Evolutionary conservation across 2,113 vertebrate genomes (phyloP).

Genomic region (Egretta garzetta): DNA sequence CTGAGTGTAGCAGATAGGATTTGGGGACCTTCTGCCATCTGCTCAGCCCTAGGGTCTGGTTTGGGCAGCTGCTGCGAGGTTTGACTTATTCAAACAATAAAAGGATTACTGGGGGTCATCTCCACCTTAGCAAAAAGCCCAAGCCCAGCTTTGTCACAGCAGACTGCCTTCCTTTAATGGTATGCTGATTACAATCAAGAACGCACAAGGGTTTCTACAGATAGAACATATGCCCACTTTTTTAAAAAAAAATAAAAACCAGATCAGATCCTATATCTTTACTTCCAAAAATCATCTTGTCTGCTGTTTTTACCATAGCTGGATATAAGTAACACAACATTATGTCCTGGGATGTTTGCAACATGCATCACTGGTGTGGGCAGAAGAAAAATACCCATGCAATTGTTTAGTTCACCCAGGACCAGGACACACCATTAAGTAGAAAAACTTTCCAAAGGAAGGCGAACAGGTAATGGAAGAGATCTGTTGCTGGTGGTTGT

Average conservation of each 20-base stretch:
- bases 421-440: neutral
- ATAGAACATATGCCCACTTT: neutral
- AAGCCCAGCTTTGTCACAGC: neutral
- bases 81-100: neutral
- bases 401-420: fast-evolving
- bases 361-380: neutral
- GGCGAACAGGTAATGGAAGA: neutral
- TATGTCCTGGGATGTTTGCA: neutral
- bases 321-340: neutral
- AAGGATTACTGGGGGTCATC: neutral
- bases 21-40: neutral
- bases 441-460: neutral
- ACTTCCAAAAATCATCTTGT: neutral
- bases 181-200: neutral
- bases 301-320: neutral
- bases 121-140: neutral
- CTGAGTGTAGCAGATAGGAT: neutral
- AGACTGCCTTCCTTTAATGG: neutral
- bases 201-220: neutral
- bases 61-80: neutral
- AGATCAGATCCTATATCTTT: neutral
- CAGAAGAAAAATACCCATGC: neutral
- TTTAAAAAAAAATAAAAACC: neutral
- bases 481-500: neutral
- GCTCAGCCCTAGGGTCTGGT: neutral